These are phyloP conservation scores for Chascanopsetta lugubris DNA, from an alignment of 2,113 vertebrate genomes.

Conservation along the genomic window DNA sequence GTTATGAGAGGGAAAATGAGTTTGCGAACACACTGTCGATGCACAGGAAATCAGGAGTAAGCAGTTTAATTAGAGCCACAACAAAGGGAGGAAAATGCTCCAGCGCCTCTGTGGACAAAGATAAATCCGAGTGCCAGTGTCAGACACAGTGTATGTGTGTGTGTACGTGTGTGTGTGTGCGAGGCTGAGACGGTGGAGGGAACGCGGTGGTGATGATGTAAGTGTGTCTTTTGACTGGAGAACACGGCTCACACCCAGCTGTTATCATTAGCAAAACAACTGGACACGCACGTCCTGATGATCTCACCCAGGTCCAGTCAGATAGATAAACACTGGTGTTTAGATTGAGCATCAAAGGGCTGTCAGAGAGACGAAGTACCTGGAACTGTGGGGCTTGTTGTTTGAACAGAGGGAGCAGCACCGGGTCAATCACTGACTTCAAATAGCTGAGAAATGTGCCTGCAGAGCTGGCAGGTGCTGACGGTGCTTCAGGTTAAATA, in stretches of 20 bases:
- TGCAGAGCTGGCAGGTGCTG: slow-evolving; percentile 54
- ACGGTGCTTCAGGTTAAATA: slow-evolving; percentile 12
- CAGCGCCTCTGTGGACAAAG: background rate
- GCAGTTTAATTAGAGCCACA: slow-evolving; percentile 1
- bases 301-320: slow-evolving; percentile 55
- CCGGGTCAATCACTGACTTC: slow-evolving; percentile 68
- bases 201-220: slow-evolving; percentile 16
- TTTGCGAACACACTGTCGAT: slow-evolving; percentile 3
- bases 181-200: slow-evolving; percentile 10
- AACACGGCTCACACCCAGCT: slow-evolving; percentile 45
- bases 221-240: slow-evolving; percentile 14
- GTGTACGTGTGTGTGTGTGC: no score
- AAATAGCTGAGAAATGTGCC: slow-evolving; percentile 53
- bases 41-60: slow-evolving; percentile 1
- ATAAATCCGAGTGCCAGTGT: slow-evolving; percentile 4
- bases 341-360: slow-evolving; percentile 71
- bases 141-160: background rate
- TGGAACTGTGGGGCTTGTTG: slow-evolving; percentile 62
- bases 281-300: slow-evolving; percentile 50
- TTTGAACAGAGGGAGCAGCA: slow-evolving; percentile 61
- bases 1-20: background rate
- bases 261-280: slow-evolving; percentile 69
- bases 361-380: slow-evolving; percentile 66
- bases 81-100: slow-evolving; percentile 28
- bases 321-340: slow-evolving; percentile 61